Percentiles rank a stretch among this genome's conserved stretches.
phyloP scores from a whole-genome alignment of 2,797 vertebrate species.

The Lepus townsendii region DNA sequence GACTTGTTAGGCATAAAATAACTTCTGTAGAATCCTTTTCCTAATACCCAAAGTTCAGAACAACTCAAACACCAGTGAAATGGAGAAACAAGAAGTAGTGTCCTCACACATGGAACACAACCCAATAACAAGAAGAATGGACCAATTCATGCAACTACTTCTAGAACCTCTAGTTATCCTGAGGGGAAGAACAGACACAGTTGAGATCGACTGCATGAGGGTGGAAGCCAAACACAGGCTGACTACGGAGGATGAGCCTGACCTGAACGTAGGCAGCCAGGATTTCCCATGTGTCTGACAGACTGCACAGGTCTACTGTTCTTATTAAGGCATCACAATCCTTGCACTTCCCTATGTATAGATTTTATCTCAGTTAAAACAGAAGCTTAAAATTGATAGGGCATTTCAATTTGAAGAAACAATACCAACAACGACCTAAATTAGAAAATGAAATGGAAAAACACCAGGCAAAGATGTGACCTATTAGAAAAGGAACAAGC shows the following conservation, averaged over 20 bases:
- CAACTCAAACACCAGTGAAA: not conserved
- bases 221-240: not conserved
- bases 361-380: not conserved
- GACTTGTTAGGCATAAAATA: not conserved
- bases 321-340: no score
- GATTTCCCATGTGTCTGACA: not conserved
- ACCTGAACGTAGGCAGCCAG: not conserved
- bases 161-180: no score
- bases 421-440: rapidly evolving
- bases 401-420: not conserved
- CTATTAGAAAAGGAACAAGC: not conserved
- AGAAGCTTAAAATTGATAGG: not conserved
- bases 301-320: no score
- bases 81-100: rapidly evolving
- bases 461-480: not conserved
- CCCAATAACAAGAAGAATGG: no score
- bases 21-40: not conserved
- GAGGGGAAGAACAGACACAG: no score
- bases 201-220: rapidly evolving
- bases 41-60: not conserved
- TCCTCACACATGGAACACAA: rapidly evolving
- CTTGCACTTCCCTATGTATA: not conserved
- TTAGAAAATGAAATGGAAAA: not conserved
- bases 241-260: rapidly evolving
- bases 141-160: rapidly evolving